Evolutionary conservation across 2,113 vertebrate genomes (phyloP).

Genomic region (Loxodonta africana): DNA sequence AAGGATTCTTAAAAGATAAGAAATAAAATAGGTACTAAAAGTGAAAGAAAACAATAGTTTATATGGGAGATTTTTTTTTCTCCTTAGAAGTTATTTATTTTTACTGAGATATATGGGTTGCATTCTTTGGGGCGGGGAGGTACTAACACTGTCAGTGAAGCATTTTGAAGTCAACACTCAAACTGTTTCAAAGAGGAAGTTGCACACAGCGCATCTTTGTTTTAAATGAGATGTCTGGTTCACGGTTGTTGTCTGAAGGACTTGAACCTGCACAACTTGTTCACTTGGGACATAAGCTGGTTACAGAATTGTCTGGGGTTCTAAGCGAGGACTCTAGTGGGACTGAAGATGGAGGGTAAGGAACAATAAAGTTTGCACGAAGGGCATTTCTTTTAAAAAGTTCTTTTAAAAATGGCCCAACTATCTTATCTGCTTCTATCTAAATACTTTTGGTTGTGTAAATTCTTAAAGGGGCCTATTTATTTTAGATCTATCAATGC

Average conservation of each 20-base stretch:
- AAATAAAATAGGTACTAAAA: neutral
- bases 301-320: neutral
- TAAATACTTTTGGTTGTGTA: neutral
- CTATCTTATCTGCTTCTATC: neutral
- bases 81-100: neutral
- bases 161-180: conserved; percentile 34
- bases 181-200: neutral
- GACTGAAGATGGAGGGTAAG: neutral
- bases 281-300: neutral
- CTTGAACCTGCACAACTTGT: neutral
- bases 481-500: neutral
- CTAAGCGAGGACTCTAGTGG: neutral
- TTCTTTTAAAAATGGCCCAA: neutral
- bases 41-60: neutral
- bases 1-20: neutral
- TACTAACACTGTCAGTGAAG: neutral
- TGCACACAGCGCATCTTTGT: neutral
- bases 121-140: neutral
- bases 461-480: neutral
- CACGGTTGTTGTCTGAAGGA: neutral
- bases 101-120: neutral
- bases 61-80: neutral
- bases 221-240: neutral
- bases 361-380: neutral
- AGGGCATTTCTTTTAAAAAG: neutral